A percentile compares a stretch with the other conserved stretches of the same genome.
These are phyloP conservation scores for Microcebus ravelobensis DNA, from an alignment of 2,113 vertebrate species.

Conservation along the genomic window DNA sequence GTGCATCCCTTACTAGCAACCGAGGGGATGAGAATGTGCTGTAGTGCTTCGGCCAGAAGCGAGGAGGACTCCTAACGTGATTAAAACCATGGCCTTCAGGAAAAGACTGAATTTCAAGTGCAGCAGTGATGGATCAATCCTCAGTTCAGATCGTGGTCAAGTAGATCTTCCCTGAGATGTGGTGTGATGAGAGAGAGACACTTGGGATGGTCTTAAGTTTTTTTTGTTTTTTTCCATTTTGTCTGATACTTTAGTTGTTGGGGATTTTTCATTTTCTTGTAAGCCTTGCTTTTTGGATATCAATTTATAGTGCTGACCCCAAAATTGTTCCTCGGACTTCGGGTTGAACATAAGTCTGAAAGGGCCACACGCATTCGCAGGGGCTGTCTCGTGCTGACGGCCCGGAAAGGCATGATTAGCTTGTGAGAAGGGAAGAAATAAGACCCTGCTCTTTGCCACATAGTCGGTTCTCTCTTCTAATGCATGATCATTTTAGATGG, in stretches of 20 bases:
- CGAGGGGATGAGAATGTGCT: not conserved
- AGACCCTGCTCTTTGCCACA: slow-evolving; percentile 35
- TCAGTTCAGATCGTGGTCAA: not conserved
- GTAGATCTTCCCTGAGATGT: not conserved
- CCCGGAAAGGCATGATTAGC: slow-evolving; percentile 40
- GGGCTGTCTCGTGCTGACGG: not conserved
- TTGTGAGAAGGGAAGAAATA: slow-evolving; percentile 50
- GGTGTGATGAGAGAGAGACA: not conserved
- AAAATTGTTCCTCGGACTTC: not conserved
- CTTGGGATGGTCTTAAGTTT: not conserved
- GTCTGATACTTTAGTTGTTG: not conserved
- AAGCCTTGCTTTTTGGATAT: not conserved
- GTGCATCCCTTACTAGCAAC: not conserved
- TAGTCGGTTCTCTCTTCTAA: slow-evolving; percentile 59
- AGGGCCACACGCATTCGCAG: not conserved
- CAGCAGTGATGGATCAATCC: not conserved
- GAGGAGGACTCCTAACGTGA: not conserved
- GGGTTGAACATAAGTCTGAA: not conserved
- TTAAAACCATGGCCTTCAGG: not conserved
- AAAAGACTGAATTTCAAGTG: not conserved
- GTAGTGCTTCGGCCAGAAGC: slow-evolving; percentile 7
- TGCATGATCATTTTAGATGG: slow-evolving; percentile 64
- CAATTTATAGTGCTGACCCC: not conserved
- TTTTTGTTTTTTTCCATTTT: not conserved
- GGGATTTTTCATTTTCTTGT: not conserved